Evolutionary conservation across 2,888 invertebrate genomes (phyloP).

Genomic region (Dasypogon diadema): DNA sequence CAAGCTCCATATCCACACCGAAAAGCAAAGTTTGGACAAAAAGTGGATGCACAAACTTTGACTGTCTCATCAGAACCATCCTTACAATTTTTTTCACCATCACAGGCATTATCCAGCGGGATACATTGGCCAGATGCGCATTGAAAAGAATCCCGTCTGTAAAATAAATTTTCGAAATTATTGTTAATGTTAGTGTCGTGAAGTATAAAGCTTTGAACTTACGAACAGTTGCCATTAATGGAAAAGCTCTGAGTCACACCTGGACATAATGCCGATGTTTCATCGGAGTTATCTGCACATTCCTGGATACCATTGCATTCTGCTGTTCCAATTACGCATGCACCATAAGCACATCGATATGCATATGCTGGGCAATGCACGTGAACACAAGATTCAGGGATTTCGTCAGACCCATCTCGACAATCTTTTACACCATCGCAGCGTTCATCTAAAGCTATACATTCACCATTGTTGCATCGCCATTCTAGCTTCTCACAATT

Average conservation of each 20-base stretch:
- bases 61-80: conserved; percentile 61
- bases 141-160: background rate
- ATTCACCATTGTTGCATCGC: conserved; percentile 62
- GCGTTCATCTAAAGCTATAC: conserved; percentile 59
- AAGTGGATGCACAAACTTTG: conserved; percentile 54
- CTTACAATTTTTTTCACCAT: conserved; percentile 64
- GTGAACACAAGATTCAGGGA: conserved; percentile 61
- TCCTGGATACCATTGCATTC: conserved; percentile 58
- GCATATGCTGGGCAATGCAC: conserved; percentile 70
- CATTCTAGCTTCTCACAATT: conserved; percentile 59
- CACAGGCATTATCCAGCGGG: conserved; percentile 59
- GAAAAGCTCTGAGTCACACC: background rate
- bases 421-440: conserved; percentile 63
- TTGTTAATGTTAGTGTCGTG: too few species aligned
- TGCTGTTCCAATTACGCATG: conserved; percentile 58
- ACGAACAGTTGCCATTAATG: conserved; percentile 55
- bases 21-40: conserved; percentile 60
- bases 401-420: conserved; percentile 64
- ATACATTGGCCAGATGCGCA: conserved; percentile 59
- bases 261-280: conserved; percentile 45
- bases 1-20: conserved; percentile 63
- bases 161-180: background rate
- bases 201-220: too few species aligned
- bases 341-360: conserved; percentile 64
- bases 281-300: conserved; percentile 61